These are phyloP conservation scores for Catharus ustulatus DNA, from an alignment of 2,797 vertebrate genomes.

Conservation along the genomic window DNA sequence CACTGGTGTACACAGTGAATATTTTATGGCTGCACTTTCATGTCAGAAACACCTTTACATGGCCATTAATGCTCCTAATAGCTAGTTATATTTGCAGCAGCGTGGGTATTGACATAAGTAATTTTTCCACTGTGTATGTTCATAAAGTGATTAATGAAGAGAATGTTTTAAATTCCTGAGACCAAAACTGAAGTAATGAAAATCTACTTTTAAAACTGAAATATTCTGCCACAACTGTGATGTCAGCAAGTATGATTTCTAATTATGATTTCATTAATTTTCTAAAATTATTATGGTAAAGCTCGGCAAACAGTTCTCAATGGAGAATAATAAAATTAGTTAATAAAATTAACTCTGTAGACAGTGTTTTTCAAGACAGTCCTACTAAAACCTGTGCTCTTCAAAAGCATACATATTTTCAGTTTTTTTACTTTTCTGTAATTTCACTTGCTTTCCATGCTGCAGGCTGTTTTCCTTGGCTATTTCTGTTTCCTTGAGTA, in stretches of 20 bases:
- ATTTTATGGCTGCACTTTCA: background rate
- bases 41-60: background rate
- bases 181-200: background rate
- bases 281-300: background rate
- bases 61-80: background rate
- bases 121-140: background rate
- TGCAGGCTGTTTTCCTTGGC: background rate
- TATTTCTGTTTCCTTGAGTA: background rate
- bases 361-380: background rate
- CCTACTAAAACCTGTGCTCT: background rate
- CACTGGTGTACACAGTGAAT: background rate
- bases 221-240: background rate
- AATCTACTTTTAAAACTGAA: background rate
- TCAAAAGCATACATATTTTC: background rate
- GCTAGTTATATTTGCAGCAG: background rate
- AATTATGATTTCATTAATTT: background rate
- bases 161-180: background rate
- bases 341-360: background rate
- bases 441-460: background rate
- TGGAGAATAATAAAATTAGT: too few relatives aligned
- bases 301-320: background rate
- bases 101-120: background rate
- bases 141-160: background rate
- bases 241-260: background rate
- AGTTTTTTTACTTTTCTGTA: background rate